Base-by-base conservation (phyloP, 37 sponge, comb jelly and placozoan genomes). In the Cliona cf. orientalis region DNA sequence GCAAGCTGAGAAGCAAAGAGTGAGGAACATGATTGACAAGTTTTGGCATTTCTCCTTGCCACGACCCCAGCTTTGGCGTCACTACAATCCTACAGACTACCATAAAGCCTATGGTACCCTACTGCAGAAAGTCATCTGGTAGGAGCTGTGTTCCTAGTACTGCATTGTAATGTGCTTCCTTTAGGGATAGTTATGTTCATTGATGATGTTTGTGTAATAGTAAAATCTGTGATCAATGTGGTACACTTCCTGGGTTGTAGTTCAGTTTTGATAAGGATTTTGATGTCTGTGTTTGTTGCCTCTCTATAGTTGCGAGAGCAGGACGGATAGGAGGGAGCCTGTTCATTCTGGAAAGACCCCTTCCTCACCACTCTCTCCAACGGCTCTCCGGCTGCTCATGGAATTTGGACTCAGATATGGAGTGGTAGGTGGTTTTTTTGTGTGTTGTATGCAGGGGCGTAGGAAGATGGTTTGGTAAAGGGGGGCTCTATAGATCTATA, bases 11-110 rank as follows among this genome's bases (percentile, higher is more conserved):
- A 93, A 89, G 68, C 68, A 75, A 58, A 41, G 86, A 56, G 89
- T 93, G 29, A 74, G 75, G 49, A 55, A 40, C 26, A 67, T 85
- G 37, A 71, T 93, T 19, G 89, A 93, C 37, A 88, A 89, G 73
- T 93, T 93, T 79, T 93, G 93, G 93, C 93, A 88, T 68, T 93
- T 57, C 65, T 75, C 89, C 32, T 69, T 93, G 37, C 93, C 93
- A 17, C 75, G 80, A 5, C 90, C 93, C 5, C 81, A 81, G 44
- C 79, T 68, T 3, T 83, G 87, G 78, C 46, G 78, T 1, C 84
- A 80, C 66, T 86, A 74, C 42, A 82, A 83, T 28, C 87, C 89
- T 45, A 84, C 84, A 42, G 88, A 92, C 81, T 92, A 87, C 76
- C 92, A 92, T 76, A 65, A 56, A 49, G 85, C 88, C 36, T 92